Percentiles rank a stretch among this genome's conserved stretches.
These are phyloP conservation scores for Deilephila porcellus DNA, from an alignment of 2,888 invertebrate genomes.

Conservation along the genomic window DNA sequence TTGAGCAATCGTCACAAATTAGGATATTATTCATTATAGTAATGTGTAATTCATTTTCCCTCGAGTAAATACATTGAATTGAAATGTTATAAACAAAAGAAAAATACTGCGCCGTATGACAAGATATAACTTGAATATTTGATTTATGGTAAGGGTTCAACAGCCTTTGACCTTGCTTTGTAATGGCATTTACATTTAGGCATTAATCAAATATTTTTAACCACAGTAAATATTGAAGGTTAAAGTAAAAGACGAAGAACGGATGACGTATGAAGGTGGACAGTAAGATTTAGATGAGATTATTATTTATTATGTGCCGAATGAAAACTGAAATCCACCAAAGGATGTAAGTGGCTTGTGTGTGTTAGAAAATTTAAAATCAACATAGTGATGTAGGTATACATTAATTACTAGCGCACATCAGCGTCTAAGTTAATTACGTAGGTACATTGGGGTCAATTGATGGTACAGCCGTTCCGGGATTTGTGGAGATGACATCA, in stretches of 20 bases:
- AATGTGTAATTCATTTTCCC: not conserved
- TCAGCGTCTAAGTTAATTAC: not conserved
- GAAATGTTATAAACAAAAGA: not conserved
- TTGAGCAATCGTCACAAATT: conserved; percentile 9
- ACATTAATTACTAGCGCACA: not conserved
- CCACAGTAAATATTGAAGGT: conserved; percentile 12
- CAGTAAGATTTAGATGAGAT: conserved; percentile 14
- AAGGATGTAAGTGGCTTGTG: not conserved
- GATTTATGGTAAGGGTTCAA: conserved; percentile 42
- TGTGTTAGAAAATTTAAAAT: not conserved
- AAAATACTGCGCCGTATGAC: not conserved
- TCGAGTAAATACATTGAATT: not conserved
- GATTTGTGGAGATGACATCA: conserved; percentile 6
- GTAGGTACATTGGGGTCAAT: conserved; percentile 13
- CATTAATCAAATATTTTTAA: conserved; percentile 4
- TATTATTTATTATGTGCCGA: conserved; percentile 18
- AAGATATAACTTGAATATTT: conserved; percentile 3
- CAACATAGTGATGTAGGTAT: not conserved
- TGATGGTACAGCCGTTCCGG: not conserved
- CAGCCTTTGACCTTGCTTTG: conserved; percentile 37
- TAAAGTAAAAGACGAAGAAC: conserved; percentile 7
- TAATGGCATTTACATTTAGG: conserved; percentile 13
- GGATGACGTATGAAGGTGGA: conserved; percentile 1
- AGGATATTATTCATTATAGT: conserved; percentile 8
- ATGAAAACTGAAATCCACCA: not conserved